These are phyloP conservation scores for Amniataba percoides DNA, from an alignment of 2,797 vertebrate species.

Conservation along the genomic window DNA sequence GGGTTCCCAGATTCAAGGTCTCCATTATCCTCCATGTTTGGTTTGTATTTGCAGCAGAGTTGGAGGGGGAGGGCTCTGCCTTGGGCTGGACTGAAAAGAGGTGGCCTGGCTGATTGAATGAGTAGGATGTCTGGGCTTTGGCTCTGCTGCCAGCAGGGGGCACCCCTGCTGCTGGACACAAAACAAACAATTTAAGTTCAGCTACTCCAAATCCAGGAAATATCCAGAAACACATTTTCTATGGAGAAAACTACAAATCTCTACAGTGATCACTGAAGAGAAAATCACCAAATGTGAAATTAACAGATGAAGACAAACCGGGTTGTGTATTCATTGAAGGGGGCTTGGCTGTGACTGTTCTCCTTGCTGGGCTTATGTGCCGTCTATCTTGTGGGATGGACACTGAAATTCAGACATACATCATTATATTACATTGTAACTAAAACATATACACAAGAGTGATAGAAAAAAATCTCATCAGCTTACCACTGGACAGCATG, in stretches of 20 bases:
- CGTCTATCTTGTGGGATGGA: conserved; percentile 70
- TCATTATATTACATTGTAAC: background rate
- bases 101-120: conserved; percentile 62
- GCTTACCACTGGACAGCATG: conserved; percentile 81
- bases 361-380: conserved; percentile 65
- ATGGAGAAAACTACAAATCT: background rate
- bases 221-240: background rate
- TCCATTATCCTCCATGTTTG: conserved; percentile 80
- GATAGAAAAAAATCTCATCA: background rate
- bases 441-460: background rate
- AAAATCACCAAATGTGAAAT: background rate
- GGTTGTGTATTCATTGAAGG: conserved; percentile 35
- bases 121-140: conserved; percentile 68
- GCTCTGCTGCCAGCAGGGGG: conserved; percentile 47
- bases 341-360: conserved; percentile 69
- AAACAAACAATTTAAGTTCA: background rate
- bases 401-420: conserved; percentile 56
- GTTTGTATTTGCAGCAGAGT: conserved; percentile 35
- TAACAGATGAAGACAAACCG: conserved; percentile 43
- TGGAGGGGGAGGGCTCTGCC: conserved; percentile 56
- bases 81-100: conserved; percentile 76
- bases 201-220: background rate
- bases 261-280: background rate
- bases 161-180: conserved; percentile 49
- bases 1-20: conserved; percentile 67